Base-by-base conservation (phyloP, 1,140 invertebrate genomes). In the Nasonia longicornis region DNA sequence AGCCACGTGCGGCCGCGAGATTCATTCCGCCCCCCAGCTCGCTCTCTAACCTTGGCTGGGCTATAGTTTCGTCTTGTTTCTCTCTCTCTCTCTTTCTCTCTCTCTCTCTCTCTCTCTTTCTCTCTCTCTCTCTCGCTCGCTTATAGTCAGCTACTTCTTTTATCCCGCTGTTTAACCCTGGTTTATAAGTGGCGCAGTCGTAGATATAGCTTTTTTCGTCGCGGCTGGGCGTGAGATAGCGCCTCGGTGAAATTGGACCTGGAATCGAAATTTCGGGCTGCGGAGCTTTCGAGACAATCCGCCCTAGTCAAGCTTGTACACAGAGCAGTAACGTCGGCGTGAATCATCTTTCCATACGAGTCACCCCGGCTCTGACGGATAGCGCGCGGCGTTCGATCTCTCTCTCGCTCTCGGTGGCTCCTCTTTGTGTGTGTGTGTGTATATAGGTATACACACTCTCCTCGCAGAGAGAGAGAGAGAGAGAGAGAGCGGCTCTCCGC, bases 1-100 rank as follows among this genome's bases (percentile, higher is more conserved):
- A 77, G 76, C 75, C 75, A 66, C 74, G 69, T 81, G 80, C 80
- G 80, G 69, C 80, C 69, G 58, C 69, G 75, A 77, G 69, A 77
- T 77, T 81, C 80, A 77, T 81, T 81, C 69, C 66, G 48, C 8
- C 63, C 35, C 20, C 42, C 71, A n/a, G 20, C 52, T 26, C 72
- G 2, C 22, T 14, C 72, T 22, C 72, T 22, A 3, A 4, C 11
- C 48, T n/a, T 14, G 4, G 42, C 42, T 0, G 38, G 38, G 38
- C 38, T 42, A 42, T 42, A 22, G 10, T 26, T 74, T 67, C 64
- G 26, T 12, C 71, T 38, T 48, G 35, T 38, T 29, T 26, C 70
- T 52, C 14, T 16, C 2, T 3, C 42, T 38, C 20, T 45, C 38
- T n/a, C n/a, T n/a, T n/a, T n/a, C n/a, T n/a, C n/a, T 10, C 63